Evolutionary conservation across 2,113 vertebrate genomes (phyloP).

Genomic region (Ia io): DNA sequence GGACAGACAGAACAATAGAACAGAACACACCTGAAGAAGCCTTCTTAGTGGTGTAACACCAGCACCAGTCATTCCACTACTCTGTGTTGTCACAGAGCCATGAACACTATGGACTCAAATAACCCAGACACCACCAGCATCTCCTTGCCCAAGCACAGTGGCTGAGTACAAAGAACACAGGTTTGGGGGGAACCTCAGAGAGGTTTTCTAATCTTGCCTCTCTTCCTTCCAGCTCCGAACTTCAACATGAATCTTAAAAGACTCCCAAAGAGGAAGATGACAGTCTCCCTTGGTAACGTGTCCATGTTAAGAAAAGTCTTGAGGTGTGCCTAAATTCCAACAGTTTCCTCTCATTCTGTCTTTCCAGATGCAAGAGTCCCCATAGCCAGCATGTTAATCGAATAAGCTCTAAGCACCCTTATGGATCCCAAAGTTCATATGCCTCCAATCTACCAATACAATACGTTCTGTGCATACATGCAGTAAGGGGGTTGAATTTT

Average conservation of each 20-base stretch:
- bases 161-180: neutral
- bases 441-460: neutral
- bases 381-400: neutral
- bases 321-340: neutral
- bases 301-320: neutral
- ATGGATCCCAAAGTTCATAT: neutral
- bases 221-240: neutral
- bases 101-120: conserved; percentile 25
- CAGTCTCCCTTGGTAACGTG: neutral
- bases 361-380: neutral
- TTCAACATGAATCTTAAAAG: neutral
- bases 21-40: neutral
- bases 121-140: neutral
- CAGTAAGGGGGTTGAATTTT: neutral
- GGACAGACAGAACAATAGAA: neutral
- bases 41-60: neutral
- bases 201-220: neutral
- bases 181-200: neutral
- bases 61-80: neutral
- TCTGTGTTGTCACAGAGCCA: conserved; percentile 27
- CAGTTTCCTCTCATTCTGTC: neutral
- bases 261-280: neutral
- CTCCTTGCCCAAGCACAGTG: neutral
- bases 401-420: neutral
- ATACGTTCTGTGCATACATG: neutral